Conservation (phyloP, 2,797 vertebrate species). For the Poecilia wingei region DNA sequence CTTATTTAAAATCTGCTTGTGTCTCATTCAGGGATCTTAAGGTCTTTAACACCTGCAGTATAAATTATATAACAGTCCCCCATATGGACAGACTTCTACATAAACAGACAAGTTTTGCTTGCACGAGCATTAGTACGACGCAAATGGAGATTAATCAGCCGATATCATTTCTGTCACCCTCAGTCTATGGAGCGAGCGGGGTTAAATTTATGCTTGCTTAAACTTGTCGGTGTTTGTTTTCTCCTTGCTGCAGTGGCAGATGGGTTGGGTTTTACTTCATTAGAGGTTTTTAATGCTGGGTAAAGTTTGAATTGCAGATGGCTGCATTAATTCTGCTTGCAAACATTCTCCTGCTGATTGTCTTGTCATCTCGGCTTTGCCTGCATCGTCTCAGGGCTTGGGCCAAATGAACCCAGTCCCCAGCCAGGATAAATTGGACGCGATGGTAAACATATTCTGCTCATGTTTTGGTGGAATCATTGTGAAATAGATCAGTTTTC, state of each 20-base stretch:
- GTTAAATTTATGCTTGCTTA: constrained; percentile 38
- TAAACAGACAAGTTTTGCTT: constrained; percentile 51
- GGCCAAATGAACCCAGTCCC: constrained; percentile 4
- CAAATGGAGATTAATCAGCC: constrained; percentile 44
- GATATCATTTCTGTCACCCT: constrained; percentile 30
- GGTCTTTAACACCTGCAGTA: constrained; percentile 68
- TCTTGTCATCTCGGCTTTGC: constrained; percentile 13
- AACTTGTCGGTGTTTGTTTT: constrained; percentile 45
- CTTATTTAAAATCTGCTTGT: constrained; percentile 56
- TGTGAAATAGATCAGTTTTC: neutral
- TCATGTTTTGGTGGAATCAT: neutral
- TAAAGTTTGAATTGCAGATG: constrained; percentile 56
- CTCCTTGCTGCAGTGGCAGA: constrained; percentile 37
- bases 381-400: constrained; percentile 8
- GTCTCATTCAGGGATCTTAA: constrained; percentile 47
- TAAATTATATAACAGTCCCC: constrained; percentile 66
- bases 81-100: constrained; percentile 53
- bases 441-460: neutral
- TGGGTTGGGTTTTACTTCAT: constrained; percentile 37
- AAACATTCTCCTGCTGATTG: constrained; percentile 29
- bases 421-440: constrained; percentile 1
- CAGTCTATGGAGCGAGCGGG: constrained; percentile 22
- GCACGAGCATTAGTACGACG: constrained; percentile 19
- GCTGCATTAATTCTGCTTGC: constrained; percentile 30
- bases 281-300: constrained; percentile 26